Base-by-base conservation (phyloP, 2,797 vertebrate species). In the Cyclura pinguis region DNA sequence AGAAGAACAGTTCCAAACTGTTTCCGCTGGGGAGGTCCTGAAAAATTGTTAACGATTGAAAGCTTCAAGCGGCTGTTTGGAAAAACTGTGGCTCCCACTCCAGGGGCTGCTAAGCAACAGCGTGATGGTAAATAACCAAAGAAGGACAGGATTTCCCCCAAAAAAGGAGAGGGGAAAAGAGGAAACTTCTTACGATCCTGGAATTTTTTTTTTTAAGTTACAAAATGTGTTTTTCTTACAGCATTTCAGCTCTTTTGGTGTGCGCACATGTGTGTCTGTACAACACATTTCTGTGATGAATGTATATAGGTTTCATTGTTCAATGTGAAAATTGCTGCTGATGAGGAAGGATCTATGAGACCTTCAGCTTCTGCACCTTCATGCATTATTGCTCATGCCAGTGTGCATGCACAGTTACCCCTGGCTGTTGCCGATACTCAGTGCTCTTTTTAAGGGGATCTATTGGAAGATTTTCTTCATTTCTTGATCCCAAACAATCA, bases 11-110 rank as follows among this genome's bases (percentile, higher is more conserved):
- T 3, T 64, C 4, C 22, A 52, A 38, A 52, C 82, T 0, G 0
- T 76, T 87, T 76, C 50, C 74, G n/a, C 55, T 0, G 16, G 91
- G 91, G 92, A 89, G 74, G 86, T 1, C 0, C 78, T 18, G 6
- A 7, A 73, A 64, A 78, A 59, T 78, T 80, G 0, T 0, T 6
- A n/a, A 73, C 8, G 13, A 5, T 22, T 24, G 29, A 35, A 77
- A 27, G 29, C 80, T 81, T 83, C 7, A 72, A 13, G 73, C 89
- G 86, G 64, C 29, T 10, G 20, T 47, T 1, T 29, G 84, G 89
- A 59, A 81, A 29, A 50, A 76, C 84, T 59, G 85, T 6, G 64
- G 85, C 47, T 18, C 0, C 0, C 78, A 10, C 91, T 84, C 85
- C 32, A 27, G 64, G 55, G 55, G 86, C 52, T 91, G 87, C 1